A percentile compares a stretch with the other conserved stretches of the same genome.
Evolutionary conservation across 2,888 invertebrate genomes (phyloP).

Genomic region (Tachina fera): DNA sequence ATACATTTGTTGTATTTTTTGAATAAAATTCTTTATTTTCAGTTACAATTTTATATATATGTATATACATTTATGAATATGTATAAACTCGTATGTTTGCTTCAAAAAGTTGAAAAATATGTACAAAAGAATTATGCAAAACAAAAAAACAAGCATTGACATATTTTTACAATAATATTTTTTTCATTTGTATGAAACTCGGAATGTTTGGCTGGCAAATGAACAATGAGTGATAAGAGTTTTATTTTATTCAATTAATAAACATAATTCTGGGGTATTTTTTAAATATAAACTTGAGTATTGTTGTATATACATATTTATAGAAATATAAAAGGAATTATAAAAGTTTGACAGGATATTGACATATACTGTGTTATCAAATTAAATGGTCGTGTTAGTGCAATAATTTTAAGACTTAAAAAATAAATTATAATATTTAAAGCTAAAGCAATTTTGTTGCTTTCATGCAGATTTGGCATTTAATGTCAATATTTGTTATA

Average conservation of each 20-base stretch:
- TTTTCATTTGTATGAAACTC: background rate
- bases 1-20: background rate
- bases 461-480: too few relatives aligned
- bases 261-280: constrained; percentile 3
- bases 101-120: background rate
- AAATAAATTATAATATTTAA: too few relatives aligned
- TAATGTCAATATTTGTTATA: too few relatives aligned
- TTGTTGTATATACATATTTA: too few relatives aligned
- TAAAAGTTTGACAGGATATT: too few relatives aligned
- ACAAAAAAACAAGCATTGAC: background rate
- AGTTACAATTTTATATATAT: background rate
- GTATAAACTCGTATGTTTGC: too few relatives aligned
- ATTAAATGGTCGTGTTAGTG: too few relatives aligned
- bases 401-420: too few relatives aligned
- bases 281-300: background rate
- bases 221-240: constrained; percentile 22
- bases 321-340: too few relatives aligned
- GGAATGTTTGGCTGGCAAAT: background rate
- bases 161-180: background rate
- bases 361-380: too few relatives aligned
- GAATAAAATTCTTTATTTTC: background rate
- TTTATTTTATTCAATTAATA: background rate
- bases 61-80: too few relatives aligned
- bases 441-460: too few relatives aligned
- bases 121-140: background rate